Evolutionary conservation across 2,797 vertebrate species (phyloP), one percentile per base, ranked within the genome.

Genomic region (Salarias fasciatus): DNA sequence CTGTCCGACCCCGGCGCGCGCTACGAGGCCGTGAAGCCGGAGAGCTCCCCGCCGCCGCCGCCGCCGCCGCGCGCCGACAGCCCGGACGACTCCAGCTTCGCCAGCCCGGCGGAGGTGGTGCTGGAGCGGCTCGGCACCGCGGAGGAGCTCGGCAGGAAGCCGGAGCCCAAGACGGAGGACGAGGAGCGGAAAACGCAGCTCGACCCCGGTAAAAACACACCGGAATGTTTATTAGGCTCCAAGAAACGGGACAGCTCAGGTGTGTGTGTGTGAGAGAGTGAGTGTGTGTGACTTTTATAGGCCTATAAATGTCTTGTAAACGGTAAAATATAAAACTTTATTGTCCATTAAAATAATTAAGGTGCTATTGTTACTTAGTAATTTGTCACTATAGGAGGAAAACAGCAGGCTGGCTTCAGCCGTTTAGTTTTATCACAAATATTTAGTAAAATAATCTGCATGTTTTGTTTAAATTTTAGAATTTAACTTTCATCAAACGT

Each of bases 221-320:
- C 30, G 36, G 38, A 62, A 72, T 79, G 82, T 88, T 63, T 85
- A 80, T 82, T 75, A 66, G 72, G 72, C 63, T 72, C 48, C 62
- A 65, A 68, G 54, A 62, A 69, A 60, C 59, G 64, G 18, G 30
- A 42, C 63, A 51, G 68, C 59, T 64, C 77, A 79, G 61, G 77
- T 73, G 65, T 76, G 83, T 69, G 53, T 75, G 51, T 53, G 50
- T 37, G 65, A 50, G 49, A 28, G 59, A 47, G 51, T 10, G 36
- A 29, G 14, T 56, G 35, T 18, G 93, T 91, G 94, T 90, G 94
- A 95, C 95, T 96, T 96, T 97, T 96, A 97, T 95, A 93, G 95
- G 91, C 94, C 95, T 94, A 95, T 96, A 96, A 97, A 96, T 94
- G 94, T 94, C 94, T 94, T 84, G 84, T 89, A 94, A 94, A 93